Percentiles rank a stretch among this genome's conserved stretches.
These are phyloP conservation scores for Cetonia aurata DNA, from an alignment of 2,888 invertebrate species.

Conservation along the genomic window DNA sequence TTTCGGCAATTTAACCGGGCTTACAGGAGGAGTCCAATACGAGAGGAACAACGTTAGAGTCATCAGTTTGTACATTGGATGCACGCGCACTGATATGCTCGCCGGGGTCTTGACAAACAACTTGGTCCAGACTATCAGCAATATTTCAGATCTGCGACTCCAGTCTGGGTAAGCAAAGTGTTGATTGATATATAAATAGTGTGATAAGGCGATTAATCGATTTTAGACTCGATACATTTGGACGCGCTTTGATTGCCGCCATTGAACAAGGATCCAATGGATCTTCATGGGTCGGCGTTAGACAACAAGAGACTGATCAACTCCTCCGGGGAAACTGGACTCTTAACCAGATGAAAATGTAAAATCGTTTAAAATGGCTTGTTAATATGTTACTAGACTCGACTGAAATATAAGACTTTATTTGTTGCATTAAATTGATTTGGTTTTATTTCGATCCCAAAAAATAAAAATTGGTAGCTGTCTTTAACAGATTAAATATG, in stretches of 20 bases:
- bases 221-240: slow-evolving; percentile 21
- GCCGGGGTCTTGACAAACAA: background rate
- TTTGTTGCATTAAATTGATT: slow-evolving; percentile 15
- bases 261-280: slow-evolving; percentile 27
- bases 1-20: background rate
- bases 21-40: slow-evolving; percentile 26
- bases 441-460: background rate
- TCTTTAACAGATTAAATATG: no score
- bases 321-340: slow-evolving; percentile 23
- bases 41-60: slow-evolving; percentile 28
- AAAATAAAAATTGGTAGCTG: no score
- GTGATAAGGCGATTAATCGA: background rate
- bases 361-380: background rate
- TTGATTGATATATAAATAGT: background rate
- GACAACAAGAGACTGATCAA: background rate
- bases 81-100: slow-evolving; percentile 6
- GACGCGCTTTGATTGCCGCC: slow-evolving; percentile 22
- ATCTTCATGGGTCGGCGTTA: slow-evolving; percentile 30
- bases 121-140: slow-evolving; percentile 13
- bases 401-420: slow-evolving; percentile 10
- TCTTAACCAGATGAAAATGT: slow-evolving; percentile 26
- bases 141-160: slow-evolving; percentile 27
- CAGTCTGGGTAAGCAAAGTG: slow-evolving; percentile 15
- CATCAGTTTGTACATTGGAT: slow-evolving; percentile 19
- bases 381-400: background rate